Conservation (phyloP, 2,888 invertebrate species). For the Ectemnius continuus region DNA sequence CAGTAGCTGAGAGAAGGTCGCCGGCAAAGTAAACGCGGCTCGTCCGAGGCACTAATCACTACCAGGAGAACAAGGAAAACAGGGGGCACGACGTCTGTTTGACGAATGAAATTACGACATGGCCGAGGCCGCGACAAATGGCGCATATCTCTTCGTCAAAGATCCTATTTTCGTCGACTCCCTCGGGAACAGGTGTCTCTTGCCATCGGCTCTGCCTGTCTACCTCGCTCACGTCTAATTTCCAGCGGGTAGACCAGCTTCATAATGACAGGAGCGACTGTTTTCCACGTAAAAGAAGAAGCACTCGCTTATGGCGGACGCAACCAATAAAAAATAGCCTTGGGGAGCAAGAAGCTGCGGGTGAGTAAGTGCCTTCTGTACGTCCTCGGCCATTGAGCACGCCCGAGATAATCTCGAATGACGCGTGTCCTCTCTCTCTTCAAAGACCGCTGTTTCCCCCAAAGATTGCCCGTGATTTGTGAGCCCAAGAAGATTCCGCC, state of each 20-base stretch:
- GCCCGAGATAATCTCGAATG: slow-evolving; percentile 25
- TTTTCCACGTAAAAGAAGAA: background rate
- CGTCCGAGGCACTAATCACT: slow-evolving; percentile 40
- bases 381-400: slow-evolving; percentile 21
- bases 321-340: too few relatives aligned
- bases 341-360: background rate
- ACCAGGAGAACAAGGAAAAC: slow-evolving; percentile 27
- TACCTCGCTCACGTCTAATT: slow-evolving; percentile 15
- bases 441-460: slow-evolving; percentile 3
- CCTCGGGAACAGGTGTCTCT: slow-evolving; percentile 54
- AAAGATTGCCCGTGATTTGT: slow-evolving; percentile 11
- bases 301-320: background rate
- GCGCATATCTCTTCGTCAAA: slow-evolving; percentile 60
- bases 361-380: slow-evolving; percentile 4
- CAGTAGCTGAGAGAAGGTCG: slow-evolving; percentile 1
- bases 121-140: slow-evolving; percentile 54
- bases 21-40: slow-evolving; percentile 29
- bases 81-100: slow-evolving; percentile 36
- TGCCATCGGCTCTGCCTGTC: slow-evolving; percentile 30
- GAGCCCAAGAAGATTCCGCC: too few relatives aligned
- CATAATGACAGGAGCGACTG: slow-evolving; percentile 12
- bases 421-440: slow-evolving; percentile 12
- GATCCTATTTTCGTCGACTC: slow-evolving; percentile 49
- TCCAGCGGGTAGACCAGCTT: slow-evolving; percentile 14
- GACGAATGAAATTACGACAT: slow-evolving; percentile 59